Base-by-base conservation (phyloP, 2,113 vertebrate genomes). In the Dasyprocta punctata region DNA sequence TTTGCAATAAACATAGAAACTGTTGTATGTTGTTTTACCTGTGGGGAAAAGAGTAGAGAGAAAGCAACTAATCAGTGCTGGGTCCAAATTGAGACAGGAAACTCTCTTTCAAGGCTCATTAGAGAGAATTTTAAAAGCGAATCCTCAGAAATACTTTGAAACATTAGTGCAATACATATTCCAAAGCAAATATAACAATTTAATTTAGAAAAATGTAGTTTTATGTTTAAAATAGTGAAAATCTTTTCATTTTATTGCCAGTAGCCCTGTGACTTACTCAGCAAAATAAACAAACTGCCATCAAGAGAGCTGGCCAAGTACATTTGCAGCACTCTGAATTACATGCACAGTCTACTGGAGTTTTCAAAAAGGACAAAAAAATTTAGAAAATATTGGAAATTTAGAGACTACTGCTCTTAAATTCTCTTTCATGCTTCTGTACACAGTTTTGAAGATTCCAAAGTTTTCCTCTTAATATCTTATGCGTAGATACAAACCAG, bases 1-100 rank as follows among this genome's bases (percentile, higher is more conserved):
- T 97, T 99, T 99, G 98, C 99, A 99, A 77, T 98, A 99, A 90
- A 99, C 99, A 33, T 99, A 99, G 97, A 99, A 99, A 77, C 98
- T 99, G 98, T 98, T 99, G 98, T 99, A 98, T 67, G 89, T 73
- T 9, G 89, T 75, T 93, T 95, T 92, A 94, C 98, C 99, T 99
- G 98, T 96, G 44, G 96, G 28, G 38, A 83, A 5, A 71, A 60
- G 20, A 96, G 58, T n/a, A 97, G 96, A 92, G 0, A 92, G 1
- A 30, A 77, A 93, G 7, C 0, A 52, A 44, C 49, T 84, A 5
- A 54, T 96, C n/a, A 89, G 19, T 17, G 36, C 4, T 16, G 47
- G 92, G 33, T 69, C 67, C 60, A 95, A 92, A 96, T 28, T 47
- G 28, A 95, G n/a, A 58, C 12, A 47, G 65, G 44, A 87, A 22